Conservation (phyloP, 2,888 invertebrate genomes). For the Luperina nickerlii region DNA sequence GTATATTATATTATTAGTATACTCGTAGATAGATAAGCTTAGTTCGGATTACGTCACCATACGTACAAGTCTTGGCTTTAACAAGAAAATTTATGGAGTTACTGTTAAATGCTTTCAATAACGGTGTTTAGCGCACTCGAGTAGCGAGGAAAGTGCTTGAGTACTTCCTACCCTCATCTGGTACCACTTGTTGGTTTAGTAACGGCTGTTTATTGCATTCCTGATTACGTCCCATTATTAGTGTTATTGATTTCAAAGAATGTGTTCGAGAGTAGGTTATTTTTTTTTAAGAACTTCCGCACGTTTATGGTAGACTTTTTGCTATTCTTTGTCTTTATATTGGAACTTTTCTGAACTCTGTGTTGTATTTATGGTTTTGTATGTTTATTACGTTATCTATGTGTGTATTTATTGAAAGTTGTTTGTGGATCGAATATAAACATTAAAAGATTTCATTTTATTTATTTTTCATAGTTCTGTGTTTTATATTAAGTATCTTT, state of each 20-base stretch:
- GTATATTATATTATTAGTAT: no score
- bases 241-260: constrained; percentile 16
- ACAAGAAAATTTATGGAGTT: constrained; percentile 31
- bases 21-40: background rate
- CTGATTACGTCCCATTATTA: constrained; percentile 45
- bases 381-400: background rate
- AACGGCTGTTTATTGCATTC: constrained; percentile 24
- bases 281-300: background rate
- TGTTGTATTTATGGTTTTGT: background rate
- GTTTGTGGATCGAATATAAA: background rate
- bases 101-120: constrained; percentile 49
- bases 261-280: constrained; percentile 11
- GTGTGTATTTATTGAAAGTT: background rate
- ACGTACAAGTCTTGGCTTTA: background rate
- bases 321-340: background rate
- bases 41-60: constrained; percentile 12
- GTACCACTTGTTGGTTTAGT: constrained; percentile 24
- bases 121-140: constrained; percentile 45
- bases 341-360: background rate
- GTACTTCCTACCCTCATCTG: constrained; percentile 41
- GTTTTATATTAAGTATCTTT: background rate
- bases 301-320: background rate
- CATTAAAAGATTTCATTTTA: background rate
- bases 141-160: constrained; percentile 33
- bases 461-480: background rate